phyloP scores from a whole-genome alignment of 2,797 vertebrate genomes.

The Rhinoraja longicauda region DNA sequence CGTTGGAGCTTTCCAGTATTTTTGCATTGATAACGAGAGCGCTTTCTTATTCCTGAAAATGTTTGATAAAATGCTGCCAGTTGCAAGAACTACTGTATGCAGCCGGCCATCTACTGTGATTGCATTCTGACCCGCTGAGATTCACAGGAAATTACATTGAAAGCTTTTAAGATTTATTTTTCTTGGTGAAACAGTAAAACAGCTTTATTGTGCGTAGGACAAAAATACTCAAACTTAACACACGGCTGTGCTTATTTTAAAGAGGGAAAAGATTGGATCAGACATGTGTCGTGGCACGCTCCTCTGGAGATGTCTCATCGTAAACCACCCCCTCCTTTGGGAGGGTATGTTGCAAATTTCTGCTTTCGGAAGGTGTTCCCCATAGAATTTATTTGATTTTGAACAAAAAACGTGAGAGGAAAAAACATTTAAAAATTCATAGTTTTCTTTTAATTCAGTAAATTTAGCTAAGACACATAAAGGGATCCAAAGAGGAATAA shows the following conservation, averaged over 20 bases:
- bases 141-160: slow-evolving; percentile 62
- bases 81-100: slow-evolving; percentile 61
- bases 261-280: slow-evolving; percentile 60
- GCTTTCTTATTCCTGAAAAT: slow-evolving; percentile 72
- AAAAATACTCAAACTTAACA: slow-evolving; percentile 44
- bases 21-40: slow-evolving; percentile 69
- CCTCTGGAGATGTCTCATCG: slow-evolving; percentile 46
- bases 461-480: slow-evolving; percentile 61
- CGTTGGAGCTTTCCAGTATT: slow-evolving; percentile 73
- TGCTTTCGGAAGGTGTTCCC: background rate
- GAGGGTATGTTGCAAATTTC: slow-evolving; percentile 37
- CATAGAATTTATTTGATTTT: slow-evolving; percentile 1
- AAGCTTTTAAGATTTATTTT: slow-evolving; percentile 45
- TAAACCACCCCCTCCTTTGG: slow-evolving; percentile 41
- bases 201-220: slow-evolving; percentile 53
- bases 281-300: slow-evolving; percentile 55
- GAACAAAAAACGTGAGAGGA: slow-evolving; percentile 45
- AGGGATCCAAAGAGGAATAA: slow-evolving; percentile 74
- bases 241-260: slow-evolving; percentile 45
- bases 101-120: slow-evolving; percentile 77
- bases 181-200: slow-evolving; percentile 52
- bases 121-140: slow-evolving; percentile 69
- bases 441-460: slow-evolving; percentile 53
- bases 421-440: slow-evolving; percentile 43
- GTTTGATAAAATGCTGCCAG: slow-evolving; percentile 71